phyloP scores from a whole-genome alignment of 2,797 vertebrate genomes.

The Erithacus rubecula region DNA sequence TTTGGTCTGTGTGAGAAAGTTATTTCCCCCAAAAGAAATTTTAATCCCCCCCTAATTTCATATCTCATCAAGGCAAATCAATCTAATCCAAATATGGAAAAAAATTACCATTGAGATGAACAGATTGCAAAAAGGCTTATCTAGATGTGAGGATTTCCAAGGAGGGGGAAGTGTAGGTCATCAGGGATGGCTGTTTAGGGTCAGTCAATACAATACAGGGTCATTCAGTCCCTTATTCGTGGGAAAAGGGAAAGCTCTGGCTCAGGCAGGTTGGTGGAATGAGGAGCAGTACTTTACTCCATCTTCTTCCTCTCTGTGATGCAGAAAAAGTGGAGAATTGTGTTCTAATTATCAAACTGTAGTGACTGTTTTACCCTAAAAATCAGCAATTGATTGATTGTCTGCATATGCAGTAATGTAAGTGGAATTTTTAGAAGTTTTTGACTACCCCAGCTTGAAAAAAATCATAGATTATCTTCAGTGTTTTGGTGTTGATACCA shows the following conservation, averaged over 20 bases:
- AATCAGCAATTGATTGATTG: neutral
- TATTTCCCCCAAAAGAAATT: neutral
- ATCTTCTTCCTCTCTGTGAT: neutral
- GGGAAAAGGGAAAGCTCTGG: neutral
- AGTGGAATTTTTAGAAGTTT: neutral
- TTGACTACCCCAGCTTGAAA: neutral
- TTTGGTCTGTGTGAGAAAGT: neutral
- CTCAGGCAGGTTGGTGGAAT: neutral
- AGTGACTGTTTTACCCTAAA: neutral
- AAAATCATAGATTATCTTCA: constrained; percentile 6
- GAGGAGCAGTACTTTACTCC: neutral
- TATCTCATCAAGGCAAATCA: neutral
- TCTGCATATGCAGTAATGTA: neutral
- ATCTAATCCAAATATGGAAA: neutral
- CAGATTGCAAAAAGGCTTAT: neutral
- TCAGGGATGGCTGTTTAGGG: neutral
- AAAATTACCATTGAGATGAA: neutral
- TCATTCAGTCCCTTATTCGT: neutral
- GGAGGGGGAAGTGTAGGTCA: neutral
- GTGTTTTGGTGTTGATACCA: neutral
- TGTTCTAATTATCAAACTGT: neutral
- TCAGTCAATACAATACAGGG: neutral
- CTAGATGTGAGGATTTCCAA: neutral
- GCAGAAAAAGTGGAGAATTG: neutral
- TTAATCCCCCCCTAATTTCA: neutral